Percentiles rank a stretch among this genome's conserved stretches.
Conservation (phyloP, 2,113 vertebrate genomes). For the Perognathus longimembris region DNA sequence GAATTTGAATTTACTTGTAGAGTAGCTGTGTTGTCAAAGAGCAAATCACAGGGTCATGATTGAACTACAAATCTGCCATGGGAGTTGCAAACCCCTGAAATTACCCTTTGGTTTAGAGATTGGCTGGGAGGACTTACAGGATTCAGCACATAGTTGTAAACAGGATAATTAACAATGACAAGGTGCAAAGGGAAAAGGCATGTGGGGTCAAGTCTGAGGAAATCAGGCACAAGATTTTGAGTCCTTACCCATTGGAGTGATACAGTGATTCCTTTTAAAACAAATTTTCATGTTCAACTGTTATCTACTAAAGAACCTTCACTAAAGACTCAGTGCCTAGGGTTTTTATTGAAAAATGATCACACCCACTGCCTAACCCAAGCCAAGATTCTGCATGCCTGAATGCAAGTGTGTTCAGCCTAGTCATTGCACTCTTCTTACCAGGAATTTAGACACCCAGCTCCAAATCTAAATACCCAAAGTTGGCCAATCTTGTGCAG, state of each 20-base stretch:
- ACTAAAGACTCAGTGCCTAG: not conserved
- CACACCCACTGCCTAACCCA: not conserved
- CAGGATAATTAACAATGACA: not conserved
- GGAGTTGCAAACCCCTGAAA: not conserved
- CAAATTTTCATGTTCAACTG: not conserved
- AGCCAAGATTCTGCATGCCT: not conserved
- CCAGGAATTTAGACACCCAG: not conserved
- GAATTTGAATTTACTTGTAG: constrained; percentile 14
- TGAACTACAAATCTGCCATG: not conserved
- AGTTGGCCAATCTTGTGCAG: not conserved
- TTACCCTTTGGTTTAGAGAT: not conserved
- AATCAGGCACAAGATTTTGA: not conserved
- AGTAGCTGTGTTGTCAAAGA: not conserved
- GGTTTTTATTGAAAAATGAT: not conserved
- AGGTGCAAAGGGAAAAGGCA: not conserved
- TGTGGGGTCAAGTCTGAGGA: not conserved
- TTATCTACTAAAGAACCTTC: not conserved
- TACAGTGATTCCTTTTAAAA: not conserved
- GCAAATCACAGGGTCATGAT: not conserved
- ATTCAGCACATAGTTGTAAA: not conserved
- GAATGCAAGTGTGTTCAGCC: not conserved
- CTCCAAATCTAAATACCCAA: not conserved
- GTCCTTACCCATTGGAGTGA: not conserved
- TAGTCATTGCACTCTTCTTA: not conserved
- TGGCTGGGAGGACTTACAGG: not conserved